These are phyloP conservation scores for Aphaenogaster floridana DNA, from an alignment of 1,140 invertebrate genomes.

Conservation along the genomic window DNA sequence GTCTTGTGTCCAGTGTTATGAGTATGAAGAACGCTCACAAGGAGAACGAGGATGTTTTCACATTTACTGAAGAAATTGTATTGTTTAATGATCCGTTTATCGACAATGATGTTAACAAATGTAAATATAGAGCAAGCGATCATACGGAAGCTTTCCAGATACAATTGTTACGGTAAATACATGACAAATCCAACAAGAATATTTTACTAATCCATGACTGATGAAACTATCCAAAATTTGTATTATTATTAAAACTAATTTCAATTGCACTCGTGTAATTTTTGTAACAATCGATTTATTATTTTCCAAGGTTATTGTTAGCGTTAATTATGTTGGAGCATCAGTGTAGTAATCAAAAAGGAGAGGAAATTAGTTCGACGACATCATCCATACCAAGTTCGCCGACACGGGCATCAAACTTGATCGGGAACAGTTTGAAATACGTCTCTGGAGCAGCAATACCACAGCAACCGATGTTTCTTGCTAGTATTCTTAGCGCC, in stretches of 20 bases:
- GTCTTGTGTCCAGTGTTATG: constrained; percentile 93
- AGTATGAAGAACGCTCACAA: constrained; percentile 87
- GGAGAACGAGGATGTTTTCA: constrained; percentile 87
- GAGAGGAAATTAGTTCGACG: constrained; percentile 84
- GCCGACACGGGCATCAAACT: constrained; percentile 80
- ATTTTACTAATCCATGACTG: not conserved
- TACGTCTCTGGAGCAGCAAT: constrained; percentile 90
- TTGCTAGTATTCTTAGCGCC: constrained; percentile 93
- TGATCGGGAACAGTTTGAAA: constrained; percentile 87
- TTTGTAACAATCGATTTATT: constrained; percentile 36
- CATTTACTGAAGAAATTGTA: constrained; percentile 94
- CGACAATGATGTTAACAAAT: constrained; percentile 86
- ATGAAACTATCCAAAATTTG: not conserved
- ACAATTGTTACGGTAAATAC: constrained; percentile 89
- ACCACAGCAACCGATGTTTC: constrained; percentile 95
- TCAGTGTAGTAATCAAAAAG: constrained; percentile 88
- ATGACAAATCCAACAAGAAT: not conserved
- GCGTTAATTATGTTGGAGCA: constrained; percentile 93
- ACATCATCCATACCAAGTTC: constrained; percentile 77
- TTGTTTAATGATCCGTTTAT: constrained; percentile 92
- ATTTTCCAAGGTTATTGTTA: constrained; percentile 88
- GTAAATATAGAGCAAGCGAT: constrained; percentile 88
- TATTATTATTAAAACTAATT: not conserved
- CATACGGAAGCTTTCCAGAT: constrained; percentile 93
- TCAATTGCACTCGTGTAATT: not conserved